Evolutionary conservation across 2,888 invertebrate species (phyloP), one percentile per base, ranked within the genome.

Genomic region (Chironomus tentans): DNA sequence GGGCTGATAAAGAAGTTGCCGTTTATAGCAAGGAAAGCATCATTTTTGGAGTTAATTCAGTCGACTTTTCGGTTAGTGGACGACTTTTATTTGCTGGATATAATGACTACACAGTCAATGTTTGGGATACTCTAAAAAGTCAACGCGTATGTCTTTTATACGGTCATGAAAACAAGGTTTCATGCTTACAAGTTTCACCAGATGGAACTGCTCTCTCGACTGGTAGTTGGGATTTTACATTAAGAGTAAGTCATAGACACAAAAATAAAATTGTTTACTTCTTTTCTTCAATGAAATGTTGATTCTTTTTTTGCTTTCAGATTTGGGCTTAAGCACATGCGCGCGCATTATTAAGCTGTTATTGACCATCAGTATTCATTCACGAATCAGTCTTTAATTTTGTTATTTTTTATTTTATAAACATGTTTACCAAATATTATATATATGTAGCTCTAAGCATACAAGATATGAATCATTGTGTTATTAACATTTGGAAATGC

Each of bases 71-170:
- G 77, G 91, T 97, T 68, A 97, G 97, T 84, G 95, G 95, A 22
- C 92, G 99, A 18, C 87, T 99, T 78, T 86, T 99, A 80, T 98
- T 99, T 86, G 97, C 98, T 80, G 99, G 98, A 77, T 98, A 99
- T 86, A 95, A 97, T 83, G 99, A 99, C 86, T 97, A 98, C 85
- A 98, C 97, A 48, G 95, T 98, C 75, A 96, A 97, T 85, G 93
- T 97, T 48, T 99, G 99, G 99, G 99, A 99, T 85, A 95, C 97
- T 50, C 87, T 99, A 78, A 98, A 98, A 83, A 95, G 95, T 79
- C 90, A 90, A 80, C 88, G 98, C 78, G 91, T 97, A 70, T 92
- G 94, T 81, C 89, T 97, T 79, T 86, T 98, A 77, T 96, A 96
- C 84, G 97, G 97, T 1, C 98, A 98, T 85, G 98, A 98, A 86